Conservation (phyloP, 2,113 vertebrate genomes). For the Tapirus terrestris region DNA sequence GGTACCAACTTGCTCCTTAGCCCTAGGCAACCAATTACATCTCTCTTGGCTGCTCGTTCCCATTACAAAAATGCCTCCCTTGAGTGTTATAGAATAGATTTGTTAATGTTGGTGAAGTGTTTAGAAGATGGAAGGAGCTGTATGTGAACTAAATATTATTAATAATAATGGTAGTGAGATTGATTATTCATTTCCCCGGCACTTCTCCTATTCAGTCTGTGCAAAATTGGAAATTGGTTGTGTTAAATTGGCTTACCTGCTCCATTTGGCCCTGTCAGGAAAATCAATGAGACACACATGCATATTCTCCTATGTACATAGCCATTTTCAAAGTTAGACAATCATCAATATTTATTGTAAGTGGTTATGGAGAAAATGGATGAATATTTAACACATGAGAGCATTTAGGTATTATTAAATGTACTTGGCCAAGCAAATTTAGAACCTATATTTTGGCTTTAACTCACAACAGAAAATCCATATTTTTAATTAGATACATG, state of each 20-base stretch:
- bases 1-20: not conserved
- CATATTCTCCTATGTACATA: constrained; percentile 65
- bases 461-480: constrained; percentile 63
- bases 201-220: constrained; percentile 55
- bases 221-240: constrained; percentile 71
- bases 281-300: constrained; percentile 73
- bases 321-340: constrained; percentile 64
- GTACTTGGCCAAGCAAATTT: constrained; percentile 64
- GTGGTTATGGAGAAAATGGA: constrained; percentile 63
- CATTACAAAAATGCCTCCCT: constrained; percentile 50
- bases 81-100: constrained; percentile 56
- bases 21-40: not conserved
- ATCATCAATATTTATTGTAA: constrained; percentile 77
- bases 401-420: constrained; percentile 73
- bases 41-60: constrained; percentile 2
- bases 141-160: constrained; percentile 67
- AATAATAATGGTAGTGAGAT: constrained; percentile 74
- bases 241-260: constrained; percentile 75
- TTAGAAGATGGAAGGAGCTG: constrained; percentile 69
- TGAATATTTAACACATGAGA: constrained; percentile 70
- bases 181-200: constrained; percentile 71
- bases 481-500: constrained; percentile 70
- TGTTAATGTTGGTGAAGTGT: constrained; percentile 69
- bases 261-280: constrained; percentile 76
- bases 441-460: constrained; percentile 64